Evolutionary conservation across 2,888 invertebrate species (phyloP), one percentile per base, ranked within the genome.

Genomic region (Cosmorhoe ocellata): DNA sequence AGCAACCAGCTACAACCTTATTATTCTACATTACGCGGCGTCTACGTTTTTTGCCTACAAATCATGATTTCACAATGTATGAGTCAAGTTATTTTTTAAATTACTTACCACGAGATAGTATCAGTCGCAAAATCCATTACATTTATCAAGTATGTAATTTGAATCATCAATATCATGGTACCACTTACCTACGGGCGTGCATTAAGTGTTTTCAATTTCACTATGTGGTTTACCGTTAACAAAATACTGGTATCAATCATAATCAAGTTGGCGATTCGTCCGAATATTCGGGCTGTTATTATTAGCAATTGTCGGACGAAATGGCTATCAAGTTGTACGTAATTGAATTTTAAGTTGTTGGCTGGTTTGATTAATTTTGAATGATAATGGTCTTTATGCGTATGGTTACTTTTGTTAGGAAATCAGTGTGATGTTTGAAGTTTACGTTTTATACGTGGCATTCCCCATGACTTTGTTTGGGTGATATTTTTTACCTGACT

Each of bases 161-260:
- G 63, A 59, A 66, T 64, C 63, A 65, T 60, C 61, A 59, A 66
- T 70, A 69, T 68, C 64, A 62, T 58, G 58, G 56, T 50, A 37
- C 34, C 59, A 62, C 59, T 63, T 66, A 69, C 67, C 63, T 64
- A 69, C 66, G 63, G 66, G 66, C 58, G 57, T 65, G 62, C 63
- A 65, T 70, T 70, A 69, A 66, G 59, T 64, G 64, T 67, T 66
- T 68, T 68, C 69, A 72, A 72, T 72, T 71, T 76, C 61, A 66
- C 63, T 62, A 48, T 59, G 72, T 71, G 72, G 61, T 71, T 68
- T 77, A 81, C 82, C 78, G 81, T 81, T 83, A 82, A 59, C 74
- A 74, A 77, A 81, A 78, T 79, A 75, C 73, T 74, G 63, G 68
- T 74, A 82, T 84, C 76, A 82, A 82, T 82, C 82, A 80, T 78